These are phyloP conservation scores for Serripes groenlandicus DNA, from an alignment of 2,888 invertebrate species.

Conservation along the genomic window DNA sequence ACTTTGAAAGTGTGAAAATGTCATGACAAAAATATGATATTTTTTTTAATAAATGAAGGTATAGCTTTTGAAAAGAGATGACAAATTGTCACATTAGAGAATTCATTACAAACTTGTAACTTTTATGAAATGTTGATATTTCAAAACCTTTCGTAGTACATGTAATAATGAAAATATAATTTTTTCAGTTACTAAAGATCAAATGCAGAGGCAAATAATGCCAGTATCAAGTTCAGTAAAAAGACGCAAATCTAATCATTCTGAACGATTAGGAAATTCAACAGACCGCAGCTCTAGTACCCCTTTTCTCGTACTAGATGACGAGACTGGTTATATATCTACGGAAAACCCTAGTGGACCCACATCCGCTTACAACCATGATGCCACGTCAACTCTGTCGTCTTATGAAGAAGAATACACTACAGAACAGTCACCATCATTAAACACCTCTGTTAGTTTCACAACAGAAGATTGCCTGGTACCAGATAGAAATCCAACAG, in stretches of 20 bases:
- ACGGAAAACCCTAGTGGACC: conserved; percentile 37
- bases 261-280: background rate
- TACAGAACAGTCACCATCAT: background rate
- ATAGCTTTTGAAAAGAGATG: no score
- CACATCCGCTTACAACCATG: background rate
- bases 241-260: background rate
- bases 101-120: no score
- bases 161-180: no score
- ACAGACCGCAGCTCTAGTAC: background rate
- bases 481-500: background rate
- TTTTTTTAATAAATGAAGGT: no score
- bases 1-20: no score
- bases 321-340: conserved; percentile 20
- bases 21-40: no score
- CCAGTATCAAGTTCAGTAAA: background rate
- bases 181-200: background rate
- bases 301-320: conserved; percentile 20
- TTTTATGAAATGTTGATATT: no score
- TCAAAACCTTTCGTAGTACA: no score
- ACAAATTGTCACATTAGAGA: no score
- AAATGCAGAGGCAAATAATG: background rate
- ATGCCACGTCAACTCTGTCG: background rate
- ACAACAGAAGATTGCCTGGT: background rate
- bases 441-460: background rate
- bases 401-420: background rate